Percentiles rank a stretch among this genome's conserved stretches.
These are phyloP conservation scores for Poecilobothrus nobilitatus DNA, from an alignment of 2,888 invertebrate species.

Conservation along the genomic window DNA sequence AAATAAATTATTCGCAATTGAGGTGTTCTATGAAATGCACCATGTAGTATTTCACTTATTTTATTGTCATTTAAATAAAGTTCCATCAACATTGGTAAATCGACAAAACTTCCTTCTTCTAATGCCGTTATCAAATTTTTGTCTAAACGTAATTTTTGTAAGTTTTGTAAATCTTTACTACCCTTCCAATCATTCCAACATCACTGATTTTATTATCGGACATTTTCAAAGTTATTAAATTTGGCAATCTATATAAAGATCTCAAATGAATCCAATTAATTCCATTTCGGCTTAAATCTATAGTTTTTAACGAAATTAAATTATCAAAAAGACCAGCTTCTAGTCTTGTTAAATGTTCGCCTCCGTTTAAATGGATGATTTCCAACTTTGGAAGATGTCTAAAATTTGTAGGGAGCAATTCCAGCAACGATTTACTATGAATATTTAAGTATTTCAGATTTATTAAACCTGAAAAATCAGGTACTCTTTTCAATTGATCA, in stretches of 20 bases:
- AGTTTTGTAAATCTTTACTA: conserved; percentile 63
- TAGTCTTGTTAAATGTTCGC: conserved; percentile 55
- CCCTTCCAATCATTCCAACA: conserved; percentile 72
- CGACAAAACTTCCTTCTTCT: conserved; percentile 70
- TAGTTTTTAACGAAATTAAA: conserved; percentile 56
- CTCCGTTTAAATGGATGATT: conserved; percentile 64
- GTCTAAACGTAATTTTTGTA: conserved; percentile 62
- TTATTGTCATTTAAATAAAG: conserved; percentile 62
- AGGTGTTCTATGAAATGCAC: conserved; percentile 72
- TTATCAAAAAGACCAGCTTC: conserved; percentile 67
- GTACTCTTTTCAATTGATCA: conserved; percentile 64
- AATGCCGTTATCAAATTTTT: conserved; percentile 62
- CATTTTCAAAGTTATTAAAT: conserved; percentile 59
- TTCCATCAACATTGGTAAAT: conserved; percentile 60
- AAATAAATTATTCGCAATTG: conserved; percentile 63
- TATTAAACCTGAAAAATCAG: conserved; percentile 60
- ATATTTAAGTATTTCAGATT: conserved; percentile 66
- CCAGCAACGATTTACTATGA: conserved; percentile 58
- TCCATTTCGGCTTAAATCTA: conserved; percentile 70
- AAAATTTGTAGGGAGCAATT: conserved; percentile 60
- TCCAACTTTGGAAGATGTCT: conserved; percentile 63
- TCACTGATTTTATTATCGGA: conserved; percentile 66
- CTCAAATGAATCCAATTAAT: conserved; percentile 71
- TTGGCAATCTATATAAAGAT: conserved; percentile 59
- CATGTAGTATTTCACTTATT: conserved; percentile 66